Percentiles rank a stretch among this genome's conserved stretches.
phyloP scores from a whole-genome alignment of 2,113 vertebrate genomes.

The Psittacula cyanocephala region DNA sequence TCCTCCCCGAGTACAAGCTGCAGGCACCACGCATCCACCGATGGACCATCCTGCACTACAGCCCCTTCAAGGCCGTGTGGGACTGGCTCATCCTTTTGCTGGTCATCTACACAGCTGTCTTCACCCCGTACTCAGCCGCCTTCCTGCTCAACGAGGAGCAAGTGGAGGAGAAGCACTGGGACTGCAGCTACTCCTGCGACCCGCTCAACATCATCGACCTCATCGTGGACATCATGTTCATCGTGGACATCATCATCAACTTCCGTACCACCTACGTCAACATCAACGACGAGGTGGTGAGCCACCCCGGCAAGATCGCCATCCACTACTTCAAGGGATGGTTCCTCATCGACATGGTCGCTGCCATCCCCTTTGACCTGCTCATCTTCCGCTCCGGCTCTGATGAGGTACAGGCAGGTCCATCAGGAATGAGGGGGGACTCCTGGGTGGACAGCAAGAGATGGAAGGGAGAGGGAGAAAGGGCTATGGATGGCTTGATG shows the following conservation, averaged over 20 bases:
- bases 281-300: conserved; percentile 95
- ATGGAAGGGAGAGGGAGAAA: neutral
- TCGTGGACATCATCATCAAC: conserved; percentile 97
- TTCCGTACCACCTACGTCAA: conserved; percentile 99
- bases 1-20: conserved; percentile 95
- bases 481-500: neutral
- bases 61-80: conserved; percentile 98
- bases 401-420: conserved; percentile 84
- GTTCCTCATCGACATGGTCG: conserved; percentile 99
- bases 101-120: conserved; percentile 96
- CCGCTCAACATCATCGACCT: conserved; percentile 96
- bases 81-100: conserved; percentile 98
- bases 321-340: conserved; percentile 99
- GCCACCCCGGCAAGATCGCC: conserved; percentile 91
- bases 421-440: neutral
- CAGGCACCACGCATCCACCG: conserved; percentile 94
- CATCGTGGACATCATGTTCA: conserved; percentile 99
- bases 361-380: conserved; percentile 95
- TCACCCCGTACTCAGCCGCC: conserved; percentile 95
- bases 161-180: conserved; percentile 79
- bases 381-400: conserved; percentile 94
- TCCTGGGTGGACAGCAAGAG: neutral
- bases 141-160: conserved; percentile 95
- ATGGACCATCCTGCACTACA: conserved; percentile 98
- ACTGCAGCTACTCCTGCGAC: conserved; percentile 92